A percentile compares a stretch with the other conserved stretches of the same genome.
Conservation (phyloP, 2,113 vertebrate species). For the Gymnocephalus cernua region DNA sequence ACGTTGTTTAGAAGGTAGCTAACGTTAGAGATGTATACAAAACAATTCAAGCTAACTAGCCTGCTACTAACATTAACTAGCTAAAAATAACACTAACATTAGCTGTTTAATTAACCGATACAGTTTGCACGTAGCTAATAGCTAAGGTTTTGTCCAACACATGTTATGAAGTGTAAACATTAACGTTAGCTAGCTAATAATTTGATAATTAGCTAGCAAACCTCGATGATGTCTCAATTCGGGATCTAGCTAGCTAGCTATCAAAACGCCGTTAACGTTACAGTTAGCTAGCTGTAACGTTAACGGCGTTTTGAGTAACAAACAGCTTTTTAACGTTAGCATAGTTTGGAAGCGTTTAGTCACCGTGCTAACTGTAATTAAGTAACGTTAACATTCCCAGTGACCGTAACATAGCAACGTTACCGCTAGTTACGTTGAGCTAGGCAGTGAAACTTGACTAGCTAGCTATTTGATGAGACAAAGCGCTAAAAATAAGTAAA, state of each 20-base stretch:
- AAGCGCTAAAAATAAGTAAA: background rate
- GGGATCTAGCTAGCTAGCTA: too few relatives aligned
- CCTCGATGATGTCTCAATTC: background rate
- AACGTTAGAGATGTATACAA: background rate
- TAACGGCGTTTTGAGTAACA: too few relatives aligned
- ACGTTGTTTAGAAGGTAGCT: background rate
- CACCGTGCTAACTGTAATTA: too few relatives aligned
- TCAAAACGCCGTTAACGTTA: background rate
- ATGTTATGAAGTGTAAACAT: background rate
- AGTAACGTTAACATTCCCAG: too few relatives aligned
- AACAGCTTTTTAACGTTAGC: background rate
- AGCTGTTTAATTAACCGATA: too few relatives aligned
- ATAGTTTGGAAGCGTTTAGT: background rate
- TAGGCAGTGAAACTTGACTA: background rate
- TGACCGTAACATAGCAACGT: background rate
- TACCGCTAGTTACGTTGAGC: background rate
- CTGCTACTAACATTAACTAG: background rate
- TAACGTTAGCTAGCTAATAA: background rate
- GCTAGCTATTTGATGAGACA: background rate
- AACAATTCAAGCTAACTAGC: conserved; percentile 42
- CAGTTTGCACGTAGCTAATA: background rate
- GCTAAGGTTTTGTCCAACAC: accelerated
- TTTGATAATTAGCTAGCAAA: background rate
- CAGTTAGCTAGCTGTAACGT: too few relatives aligned
- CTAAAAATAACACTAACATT: background rate